phyloP scores from a whole-genome alignment of 2,888 invertebrate genomes.

The Venustoraphidia nigricollis region DNA sequence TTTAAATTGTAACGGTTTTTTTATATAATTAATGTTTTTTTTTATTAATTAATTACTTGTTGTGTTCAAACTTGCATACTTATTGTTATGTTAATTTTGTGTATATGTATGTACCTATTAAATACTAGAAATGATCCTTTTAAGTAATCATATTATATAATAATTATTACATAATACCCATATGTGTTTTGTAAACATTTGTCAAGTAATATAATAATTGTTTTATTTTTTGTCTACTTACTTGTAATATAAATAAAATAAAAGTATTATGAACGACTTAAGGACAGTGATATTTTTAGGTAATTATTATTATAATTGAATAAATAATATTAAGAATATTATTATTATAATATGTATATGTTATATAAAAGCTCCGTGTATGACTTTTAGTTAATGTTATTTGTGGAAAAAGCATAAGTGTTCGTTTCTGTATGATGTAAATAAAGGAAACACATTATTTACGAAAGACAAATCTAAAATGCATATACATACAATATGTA shows the following conservation, averaged over 20 bases:
- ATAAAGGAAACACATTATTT: slow-evolving; percentile 4
- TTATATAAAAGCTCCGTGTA: slow-evolving; percentile 4
- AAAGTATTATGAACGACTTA: slow-evolving; percentile 5
- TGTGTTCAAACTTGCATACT: slow-evolving; percentile 27
- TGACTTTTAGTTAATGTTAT: slow-evolving; percentile 6
- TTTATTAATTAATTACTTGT: slow-evolving; percentile 23
- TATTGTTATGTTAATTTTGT: slow-evolving; percentile 28
- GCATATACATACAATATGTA: slow-evolving; percentile 4
- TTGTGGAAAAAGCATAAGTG: slow-evolving; percentile 1
- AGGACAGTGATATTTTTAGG: slow-evolving; percentile 7
- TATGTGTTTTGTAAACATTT: slow-evolving; percentile 11
- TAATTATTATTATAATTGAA: slow-evolving; percentile 4
- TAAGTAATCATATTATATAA: slow-evolving; percentile 19
- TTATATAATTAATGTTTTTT: slow-evolving; percentile 18
- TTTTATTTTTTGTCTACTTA: slow-evolving; percentile 4
- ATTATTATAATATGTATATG: slow-evolving; percentile 4
- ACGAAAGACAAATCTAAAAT: slow-evolving; percentile 3
- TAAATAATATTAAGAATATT: slow-evolving; percentile 1
- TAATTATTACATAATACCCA: slow-evolving; percentile 7
- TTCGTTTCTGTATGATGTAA: slow-evolving; percentile 3
- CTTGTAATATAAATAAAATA: not conserved
- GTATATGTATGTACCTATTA: slow-evolving; percentile 25
- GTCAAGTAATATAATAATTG: slow-evolving; percentile 8
- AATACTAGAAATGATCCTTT: not conserved
- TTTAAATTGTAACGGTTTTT: not conserved